Evolutionary conservation across 2,113 vertebrate species (phyloP).

Genomic region (Mystacornis crossleyi): DNA sequence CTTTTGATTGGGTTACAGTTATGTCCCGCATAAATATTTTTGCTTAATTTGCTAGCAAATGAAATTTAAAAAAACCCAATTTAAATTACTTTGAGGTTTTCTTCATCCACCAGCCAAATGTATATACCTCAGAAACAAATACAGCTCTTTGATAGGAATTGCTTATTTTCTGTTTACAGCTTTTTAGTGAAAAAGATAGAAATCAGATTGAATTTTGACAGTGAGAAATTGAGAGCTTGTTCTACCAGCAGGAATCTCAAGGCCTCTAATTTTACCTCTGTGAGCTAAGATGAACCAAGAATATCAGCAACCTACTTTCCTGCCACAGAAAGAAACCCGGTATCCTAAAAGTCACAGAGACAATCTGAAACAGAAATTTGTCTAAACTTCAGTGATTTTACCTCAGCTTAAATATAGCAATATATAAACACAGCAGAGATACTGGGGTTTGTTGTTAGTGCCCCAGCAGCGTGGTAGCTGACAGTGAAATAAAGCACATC

Average conservation of each 20-base stretch:
- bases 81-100: slow-evolving; percentile 65
- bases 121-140: slow-evolving; percentile 70
- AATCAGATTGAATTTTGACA: slow-evolving; percentile 83
- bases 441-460: background rate
- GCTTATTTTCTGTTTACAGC: slow-evolving; percentile 83
- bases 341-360: slow-evolving; percentile 35
- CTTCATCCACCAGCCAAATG: slow-evolving; percentile 26
- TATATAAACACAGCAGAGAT: background rate
- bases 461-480: background rate
- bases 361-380: background rate
- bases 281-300: slow-evolving; percentile 74
- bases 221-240: slow-evolving; percentile 81
- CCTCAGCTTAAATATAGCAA: background rate
- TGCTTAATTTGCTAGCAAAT: slow-evolving; percentile 59
- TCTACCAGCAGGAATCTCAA: slow-evolving; percentile 79
- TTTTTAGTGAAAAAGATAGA: slow-evolving; percentile 84
- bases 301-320: slow-evolving; percentile 72
- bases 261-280: slow-evolving; percentile 79
- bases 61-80: slow-evolving; percentile 56
- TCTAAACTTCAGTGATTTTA: background rate
- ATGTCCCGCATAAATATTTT: slow-evolving; percentile 34
- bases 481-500: background rate
- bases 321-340: background rate
- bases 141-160: slow-evolving; percentile 70
- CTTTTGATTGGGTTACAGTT: background rate